phyloP scores from a whole-genome alignment of 2,113 vertebrate genomes.

The Phasianus colchicus region DNA sequence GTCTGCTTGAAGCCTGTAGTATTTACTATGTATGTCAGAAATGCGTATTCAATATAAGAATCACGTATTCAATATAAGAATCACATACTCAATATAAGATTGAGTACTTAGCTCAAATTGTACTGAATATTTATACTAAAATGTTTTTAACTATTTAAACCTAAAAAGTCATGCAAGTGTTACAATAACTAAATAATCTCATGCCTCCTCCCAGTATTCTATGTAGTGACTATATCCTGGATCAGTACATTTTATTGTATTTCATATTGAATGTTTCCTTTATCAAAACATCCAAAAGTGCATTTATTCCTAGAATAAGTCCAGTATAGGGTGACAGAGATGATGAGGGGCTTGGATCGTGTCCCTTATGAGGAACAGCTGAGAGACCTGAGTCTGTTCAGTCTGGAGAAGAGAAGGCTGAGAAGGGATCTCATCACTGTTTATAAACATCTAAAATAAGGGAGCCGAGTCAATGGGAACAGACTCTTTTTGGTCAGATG shows the following conservation, averaged over 20 bases:
- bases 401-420: no score
- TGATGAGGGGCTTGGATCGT: no score
- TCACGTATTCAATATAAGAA: no score
- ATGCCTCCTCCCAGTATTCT: not conserved
- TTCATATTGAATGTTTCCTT: not conserved
- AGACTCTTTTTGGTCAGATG: no score
- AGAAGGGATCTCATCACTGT: no score
- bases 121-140: not conserved
- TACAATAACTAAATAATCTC: not conserved
- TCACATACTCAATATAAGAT: not conserved
- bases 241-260: not conserved
- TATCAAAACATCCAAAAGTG: not conserved
- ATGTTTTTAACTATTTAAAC: not conserved
- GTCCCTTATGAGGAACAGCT: no score
- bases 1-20: conserved; percentile 10
- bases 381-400: no score
- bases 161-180: not conserved
- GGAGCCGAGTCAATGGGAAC: no score
- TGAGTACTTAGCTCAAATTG: not conserved
- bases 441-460: no score
- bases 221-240: not conserved
- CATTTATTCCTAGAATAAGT: no score
- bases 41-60: no score
- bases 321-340: no score
- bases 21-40: conserved; percentile 6